Evolutionary conservation across 2,888 invertebrate species (phyloP), one percentile per base, ranked within the genome.

Genomic region (Lasius fuliginosus): DNA sequence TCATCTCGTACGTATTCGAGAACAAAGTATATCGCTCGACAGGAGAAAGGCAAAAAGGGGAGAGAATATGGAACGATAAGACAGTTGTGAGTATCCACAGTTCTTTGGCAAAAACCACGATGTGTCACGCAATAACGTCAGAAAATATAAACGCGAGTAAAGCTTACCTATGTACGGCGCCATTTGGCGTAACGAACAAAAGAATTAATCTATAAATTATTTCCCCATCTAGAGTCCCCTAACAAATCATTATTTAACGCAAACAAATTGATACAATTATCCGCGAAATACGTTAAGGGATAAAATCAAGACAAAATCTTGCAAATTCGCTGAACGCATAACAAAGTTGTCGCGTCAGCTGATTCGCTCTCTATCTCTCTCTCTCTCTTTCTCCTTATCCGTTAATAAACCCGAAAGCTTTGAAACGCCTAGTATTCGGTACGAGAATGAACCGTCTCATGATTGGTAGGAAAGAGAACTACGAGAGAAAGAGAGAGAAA

Each of bases 391-490:
- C 15, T n/a, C 40, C 3, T 36, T 27, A 36, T 71, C 49, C 36
- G 82, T 73, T 82, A 69, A 88, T 83, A 87, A 56, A 53, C 58
- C 49, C n/a, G 15, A 46, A 62, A 81, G 79, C 79, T 81, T 81
- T 60, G 42, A 73, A 74, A 0, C 33, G 81, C 77, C 76, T 86
- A 79, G 67, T 60, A 60, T 86, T 88, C 88, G 81, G 67, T 73
- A 79, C 87, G 75, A 71, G n/a, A 84, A 88, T 82, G 75, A 65
- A 88, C 49, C 79, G 82, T 65, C 49, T 53, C 83, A 65, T 76
- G 90, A 89, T 90, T 88, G 90, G 85, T 42, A 71, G 46, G 33
- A 8, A 36, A 33, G 67, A 68, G 74, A 79, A 56, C 36, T 71
- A 40, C 56, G 58, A 77, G 64, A 79, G 79, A 36, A 27, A 42